Conservation (phyloP, 2,113 vertebrate genomes). For the Ageneiosus marmoratus region DNA sequence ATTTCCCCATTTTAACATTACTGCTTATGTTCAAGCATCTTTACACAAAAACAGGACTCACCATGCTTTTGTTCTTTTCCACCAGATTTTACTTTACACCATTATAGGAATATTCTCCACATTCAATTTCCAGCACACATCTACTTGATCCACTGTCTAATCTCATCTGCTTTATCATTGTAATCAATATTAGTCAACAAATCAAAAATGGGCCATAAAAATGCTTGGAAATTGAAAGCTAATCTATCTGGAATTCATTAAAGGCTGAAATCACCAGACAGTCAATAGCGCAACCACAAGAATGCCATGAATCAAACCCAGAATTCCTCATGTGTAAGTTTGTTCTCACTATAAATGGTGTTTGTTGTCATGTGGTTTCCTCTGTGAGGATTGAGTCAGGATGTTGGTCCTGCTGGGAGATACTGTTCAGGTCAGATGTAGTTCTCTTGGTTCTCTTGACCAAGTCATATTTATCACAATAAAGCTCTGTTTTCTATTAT, state of each 20-base stretch:
- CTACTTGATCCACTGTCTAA: neutral
- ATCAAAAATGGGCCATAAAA: neutral
- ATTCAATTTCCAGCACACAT: neutral
- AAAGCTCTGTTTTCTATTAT: constrained; percentile 6
- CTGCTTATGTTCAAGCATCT: neutral
- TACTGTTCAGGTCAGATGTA: constrained; percentile 2
- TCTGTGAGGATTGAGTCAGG: neutral
- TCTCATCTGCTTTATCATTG: neutral
- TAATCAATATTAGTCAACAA: constrained; percentile 1
- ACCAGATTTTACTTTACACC: neutral
- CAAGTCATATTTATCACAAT: constrained; percentile 30
- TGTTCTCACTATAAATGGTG: constrained; percentile 6
- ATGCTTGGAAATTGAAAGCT: neutral
- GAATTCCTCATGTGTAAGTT: constrained; percentile 10
- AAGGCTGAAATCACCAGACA: neutral
- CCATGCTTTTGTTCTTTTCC: neutral
- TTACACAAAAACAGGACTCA: neutral
- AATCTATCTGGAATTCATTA: constrained; percentile 6
- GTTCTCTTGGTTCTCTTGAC: constrained; percentile 15
- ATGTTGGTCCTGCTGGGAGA: constrained; percentile 30
- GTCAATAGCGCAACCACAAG: neutral
- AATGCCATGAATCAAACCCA: neutral
- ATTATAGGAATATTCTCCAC: neutral
- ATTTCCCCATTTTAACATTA: neutral
- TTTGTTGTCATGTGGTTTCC: constrained; percentile 26